A percentile compares a stretch with the other conserved stretches of the same genome.
These are phyloP conservation scores for Bradypus variegatus DNA, from an alignment of 2,797 vertebrate genomes.

Conservation along the genomic window DNA sequence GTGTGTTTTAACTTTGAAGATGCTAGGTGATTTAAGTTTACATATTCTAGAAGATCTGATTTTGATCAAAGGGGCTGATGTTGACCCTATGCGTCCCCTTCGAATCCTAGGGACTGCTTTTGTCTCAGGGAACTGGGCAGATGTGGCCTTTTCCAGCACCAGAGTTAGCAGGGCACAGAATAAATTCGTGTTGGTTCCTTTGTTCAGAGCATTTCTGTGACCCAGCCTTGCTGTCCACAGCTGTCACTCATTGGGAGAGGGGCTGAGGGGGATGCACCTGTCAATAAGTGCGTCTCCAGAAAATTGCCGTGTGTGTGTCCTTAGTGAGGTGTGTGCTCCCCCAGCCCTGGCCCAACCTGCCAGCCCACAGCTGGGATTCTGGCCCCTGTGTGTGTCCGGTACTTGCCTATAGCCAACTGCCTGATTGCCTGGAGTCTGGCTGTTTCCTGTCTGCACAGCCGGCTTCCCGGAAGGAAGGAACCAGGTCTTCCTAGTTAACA, in stretches of 20 bases:
- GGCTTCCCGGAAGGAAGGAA: background rate
- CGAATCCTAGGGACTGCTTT: background rate
- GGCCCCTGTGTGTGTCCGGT: background rate
- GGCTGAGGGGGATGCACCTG: background rate
- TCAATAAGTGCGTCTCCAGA: background rate
- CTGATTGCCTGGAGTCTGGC: background rate
- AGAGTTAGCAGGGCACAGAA: background rate
- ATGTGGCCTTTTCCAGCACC: background rate
- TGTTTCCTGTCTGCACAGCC: background rate
- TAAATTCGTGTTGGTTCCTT: background rate
- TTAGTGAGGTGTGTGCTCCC: background rate
- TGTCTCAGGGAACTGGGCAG: background rate
- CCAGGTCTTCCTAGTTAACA: background rate
- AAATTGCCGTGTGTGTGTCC: background rate
- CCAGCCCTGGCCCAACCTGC: background rate
- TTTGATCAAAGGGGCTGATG: no score
- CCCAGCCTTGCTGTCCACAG: background rate
- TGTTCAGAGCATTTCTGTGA: background rate
- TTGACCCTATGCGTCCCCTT: background rate
- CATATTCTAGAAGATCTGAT: no score
- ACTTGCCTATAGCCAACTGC: background rate
- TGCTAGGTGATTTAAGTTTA: no score
- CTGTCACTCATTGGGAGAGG: background rate
- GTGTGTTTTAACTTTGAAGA: no score
- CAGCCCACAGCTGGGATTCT: background rate